Percentiles rank a stretch among this genome's conserved stretches.
These are phyloP conservation scores for Petrocephalus zakoni DNA, from an alignment of 2,113 vertebrate species.

Conservation along the genomic window DNA sequence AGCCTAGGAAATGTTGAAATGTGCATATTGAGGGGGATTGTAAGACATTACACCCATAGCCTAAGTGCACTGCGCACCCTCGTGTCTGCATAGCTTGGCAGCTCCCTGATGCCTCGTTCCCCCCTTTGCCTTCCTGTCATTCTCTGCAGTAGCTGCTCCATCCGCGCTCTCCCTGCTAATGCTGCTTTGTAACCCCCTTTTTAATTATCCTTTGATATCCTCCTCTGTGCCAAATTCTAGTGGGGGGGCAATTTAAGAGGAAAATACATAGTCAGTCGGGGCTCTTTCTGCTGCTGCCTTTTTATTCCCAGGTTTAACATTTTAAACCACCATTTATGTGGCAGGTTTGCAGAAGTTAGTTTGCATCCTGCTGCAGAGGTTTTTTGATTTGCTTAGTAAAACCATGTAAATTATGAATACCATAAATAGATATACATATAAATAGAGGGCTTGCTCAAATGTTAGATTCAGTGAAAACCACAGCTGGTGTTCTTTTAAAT, in stretches of 20 bases:
- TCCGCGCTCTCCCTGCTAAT: neutral
- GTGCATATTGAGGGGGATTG: neutral
- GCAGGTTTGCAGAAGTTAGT: neutral
- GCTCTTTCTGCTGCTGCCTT: neutral
- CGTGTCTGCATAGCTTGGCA: neutral
- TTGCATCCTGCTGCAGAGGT: neutral
- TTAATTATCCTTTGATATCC: neutral
- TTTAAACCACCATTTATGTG: neutral
- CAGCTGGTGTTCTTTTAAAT: no score
- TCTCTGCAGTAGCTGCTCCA: neutral
- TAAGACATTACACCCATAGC: neutral
- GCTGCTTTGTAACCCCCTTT: neutral
- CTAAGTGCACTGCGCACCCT: neutral
- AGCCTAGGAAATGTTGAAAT: neutral
- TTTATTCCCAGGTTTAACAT: neutral
- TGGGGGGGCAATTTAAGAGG: neutral
- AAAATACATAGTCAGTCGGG: neutral
- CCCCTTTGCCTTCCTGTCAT: neutral
- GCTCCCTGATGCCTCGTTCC: neutral
- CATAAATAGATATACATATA: no score
- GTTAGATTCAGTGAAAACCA: no score
- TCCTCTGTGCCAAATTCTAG: neutral
- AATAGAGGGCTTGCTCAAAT: neutral
- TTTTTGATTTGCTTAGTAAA: neutral
- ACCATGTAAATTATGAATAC: no score